Conservation (phyloP, 2,888 invertebrate genomes). For the Abscondita cerata region DNA sequence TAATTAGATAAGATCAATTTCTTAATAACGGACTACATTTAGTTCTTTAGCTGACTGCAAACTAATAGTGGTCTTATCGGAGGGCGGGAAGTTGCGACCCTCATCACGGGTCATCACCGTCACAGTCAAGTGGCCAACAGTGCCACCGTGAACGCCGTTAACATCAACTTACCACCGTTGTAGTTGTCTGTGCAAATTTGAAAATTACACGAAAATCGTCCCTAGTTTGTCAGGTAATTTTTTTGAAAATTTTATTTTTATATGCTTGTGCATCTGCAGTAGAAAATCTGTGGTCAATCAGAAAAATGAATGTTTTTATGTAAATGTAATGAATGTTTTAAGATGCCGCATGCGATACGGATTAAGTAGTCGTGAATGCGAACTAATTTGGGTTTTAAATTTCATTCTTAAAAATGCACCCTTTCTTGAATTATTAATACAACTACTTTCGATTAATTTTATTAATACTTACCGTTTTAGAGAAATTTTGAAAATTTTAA, state of each 20-base stretch:
- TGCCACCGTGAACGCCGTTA: conserved; percentile 42
- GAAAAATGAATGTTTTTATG: conserved; percentile 39
- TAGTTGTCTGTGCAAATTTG: conserved; percentile 1
- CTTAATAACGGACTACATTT: not conserved
- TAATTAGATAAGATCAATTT: conserved; percentile 31
- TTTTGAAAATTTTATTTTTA: not conserved
- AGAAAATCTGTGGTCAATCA: conserved; percentile 28
- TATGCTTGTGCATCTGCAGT: conserved; percentile 10
- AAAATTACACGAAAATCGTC: no score
- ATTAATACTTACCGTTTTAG: no score
- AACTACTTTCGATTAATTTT: no score
- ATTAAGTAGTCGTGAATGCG: conserved; percentile 26
- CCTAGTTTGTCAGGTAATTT: not conserved
- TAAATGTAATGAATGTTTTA: conserved; percentile 42
- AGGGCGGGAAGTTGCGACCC: conserved; percentile 44
- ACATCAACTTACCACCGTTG: conserved; percentile 13
- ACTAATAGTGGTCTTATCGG: conserved; percentile 38
- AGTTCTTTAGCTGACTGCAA: conserved; percentile 33
- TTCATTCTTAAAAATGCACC: no score
- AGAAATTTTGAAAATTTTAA: no score
- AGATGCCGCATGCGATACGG: conserved; percentile 37
- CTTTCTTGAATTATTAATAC: no score
- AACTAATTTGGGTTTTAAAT: conserved; percentile 38
- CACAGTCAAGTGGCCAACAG: conserved; percentile 41
- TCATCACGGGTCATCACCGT: conserved; percentile 39